A percentile compares a stretch with the other conserved stretches of the same genome.
These are phyloP conservation scores for Phoxinus dragarum DNA, from an alignment of 2,797 vertebrate genomes.

Conservation along the genomic window DNA sequence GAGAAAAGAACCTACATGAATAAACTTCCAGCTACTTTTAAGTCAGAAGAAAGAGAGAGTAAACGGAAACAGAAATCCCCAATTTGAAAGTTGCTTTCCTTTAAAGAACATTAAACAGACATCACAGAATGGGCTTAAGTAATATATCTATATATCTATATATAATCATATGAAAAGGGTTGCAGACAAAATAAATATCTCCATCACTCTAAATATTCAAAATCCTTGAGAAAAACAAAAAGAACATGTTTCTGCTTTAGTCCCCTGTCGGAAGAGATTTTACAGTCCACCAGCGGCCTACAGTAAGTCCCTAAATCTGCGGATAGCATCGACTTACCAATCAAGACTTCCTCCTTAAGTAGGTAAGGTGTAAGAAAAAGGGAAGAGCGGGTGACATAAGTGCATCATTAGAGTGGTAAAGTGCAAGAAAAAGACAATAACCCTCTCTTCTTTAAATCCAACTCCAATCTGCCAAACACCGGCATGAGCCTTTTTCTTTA, in stretches of 20 bases:
- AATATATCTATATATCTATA: slow-evolving; percentile 15
- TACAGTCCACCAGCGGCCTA: slow-evolving; percentile 91
- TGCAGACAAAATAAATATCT: slow-evolving; percentile 82
- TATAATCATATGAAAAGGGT: slow-evolving; percentile 72
- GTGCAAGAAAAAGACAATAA: slow-evolving; percentile 98
- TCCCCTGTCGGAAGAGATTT: slow-evolving; percentile 89
- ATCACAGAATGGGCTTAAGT: slow-evolving; percentile 81
- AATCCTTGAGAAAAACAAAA: slow-evolving; percentile 88
- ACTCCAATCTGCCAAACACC: slow-evolving; percentile 68
- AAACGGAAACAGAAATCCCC: slow-evolving; percentile 75
- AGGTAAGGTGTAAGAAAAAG: slow-evolving; percentile 99
- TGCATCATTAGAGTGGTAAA: slow-evolving; percentile 99
- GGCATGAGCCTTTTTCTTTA: slow-evolving; percentile 67
- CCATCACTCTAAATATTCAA: slow-evolving; percentile 83
- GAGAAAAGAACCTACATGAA: slow-evolving; percentile 71
- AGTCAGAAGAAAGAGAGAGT: slow-evolving; percentile 69
- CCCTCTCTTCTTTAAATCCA: slow-evolving; percentile 88
- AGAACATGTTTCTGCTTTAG: slow-evolving; percentile 83
- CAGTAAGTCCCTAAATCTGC: slow-evolving; percentile 97
- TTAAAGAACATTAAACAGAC: slow-evolving; percentile 84
- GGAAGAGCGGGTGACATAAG: slow-evolving; percentile 99
- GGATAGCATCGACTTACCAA: slow-evolving; percentile 99
- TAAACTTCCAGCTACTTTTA: slow-evolving; percentile 73
- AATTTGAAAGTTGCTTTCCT: slow-evolving; percentile 73
- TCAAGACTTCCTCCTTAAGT: slow-evolving; percentile 99